phyloP scores from a whole-genome alignment of 2,113 vertebrate species.

The Rhagologus leucostigma region DNA sequence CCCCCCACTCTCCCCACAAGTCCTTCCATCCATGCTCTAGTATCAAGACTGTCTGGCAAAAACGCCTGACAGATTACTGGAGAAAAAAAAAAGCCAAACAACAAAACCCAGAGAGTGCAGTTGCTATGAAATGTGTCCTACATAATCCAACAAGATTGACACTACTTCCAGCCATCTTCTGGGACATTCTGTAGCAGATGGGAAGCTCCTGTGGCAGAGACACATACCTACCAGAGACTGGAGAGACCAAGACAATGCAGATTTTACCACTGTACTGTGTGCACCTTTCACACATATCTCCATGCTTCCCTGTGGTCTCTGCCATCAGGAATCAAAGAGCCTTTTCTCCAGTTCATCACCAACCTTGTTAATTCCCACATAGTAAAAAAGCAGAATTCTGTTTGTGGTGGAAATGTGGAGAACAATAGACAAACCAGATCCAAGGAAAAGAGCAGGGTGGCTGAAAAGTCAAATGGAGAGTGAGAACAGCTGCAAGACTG shows the following conservation, averaged over 20 bases:
- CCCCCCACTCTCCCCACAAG: accelerated
- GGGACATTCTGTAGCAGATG: background rate
- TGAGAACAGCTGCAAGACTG: background rate
- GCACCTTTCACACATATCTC: background rate
- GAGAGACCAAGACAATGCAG: accelerated
- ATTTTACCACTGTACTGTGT: background rate
- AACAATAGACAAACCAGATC: background rate
- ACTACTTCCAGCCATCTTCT: background rate
- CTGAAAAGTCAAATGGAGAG: background rate
- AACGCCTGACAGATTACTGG: background rate
- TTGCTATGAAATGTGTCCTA: background rate
- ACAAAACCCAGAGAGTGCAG: background rate
- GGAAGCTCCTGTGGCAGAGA: background rate
- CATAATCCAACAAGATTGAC: background rate
- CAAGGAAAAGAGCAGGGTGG: background rate
- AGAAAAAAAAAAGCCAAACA: background rate
- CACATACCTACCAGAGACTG: background rate
- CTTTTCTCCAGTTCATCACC: background rate
- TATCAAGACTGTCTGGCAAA: background rate
- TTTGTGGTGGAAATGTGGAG: background rate
- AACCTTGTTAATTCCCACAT: background rate
- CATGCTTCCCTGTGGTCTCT: background rate
- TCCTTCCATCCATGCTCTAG: background rate
- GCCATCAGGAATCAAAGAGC: background rate
- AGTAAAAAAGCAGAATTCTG: background rate